These are phyloP conservation scores for Cistogaster globosa DNA, from an alignment of 2,888 invertebrate species.

Conservation along the genomic window DNA sequence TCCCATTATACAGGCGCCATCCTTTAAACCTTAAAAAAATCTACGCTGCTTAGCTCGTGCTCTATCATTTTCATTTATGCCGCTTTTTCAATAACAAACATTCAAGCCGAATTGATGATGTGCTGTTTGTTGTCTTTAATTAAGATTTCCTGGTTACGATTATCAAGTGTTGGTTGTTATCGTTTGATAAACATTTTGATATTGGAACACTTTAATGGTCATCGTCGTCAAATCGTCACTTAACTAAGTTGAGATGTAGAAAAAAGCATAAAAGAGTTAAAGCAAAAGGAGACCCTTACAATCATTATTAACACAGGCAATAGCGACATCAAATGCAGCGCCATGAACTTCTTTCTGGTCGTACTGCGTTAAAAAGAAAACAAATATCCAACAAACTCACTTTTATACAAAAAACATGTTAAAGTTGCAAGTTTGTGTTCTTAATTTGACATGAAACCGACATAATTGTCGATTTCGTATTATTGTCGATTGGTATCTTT, in stretches of 20 bases:
- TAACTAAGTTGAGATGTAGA: conserved; percentile 38
- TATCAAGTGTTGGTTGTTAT: conserved; percentile 69
- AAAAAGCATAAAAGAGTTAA: conserved; percentile 4
- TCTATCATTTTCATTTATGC: conserved; percentile 61
- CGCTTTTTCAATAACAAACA: conserved; percentile 39
- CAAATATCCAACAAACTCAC: conserved; percentile 9
- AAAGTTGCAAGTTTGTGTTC: conserved; percentile 70
- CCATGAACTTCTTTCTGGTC: conserved; percentile 7
- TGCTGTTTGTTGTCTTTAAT: conserved; percentile 60
- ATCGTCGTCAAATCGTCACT: conserved; percentile 70
- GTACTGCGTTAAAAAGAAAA: conserved; percentile 15
- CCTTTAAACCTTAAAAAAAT: conserved; percentile 42
- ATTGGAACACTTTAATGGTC: conserved; percentile 60
- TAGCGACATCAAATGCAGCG: conserved; percentile 65
- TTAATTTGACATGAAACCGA: conserved; percentile 75
- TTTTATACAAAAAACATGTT: conserved; percentile 16
- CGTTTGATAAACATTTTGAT: conserved; percentile 63
- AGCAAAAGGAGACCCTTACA: not conserved
- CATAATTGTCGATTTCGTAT: conserved; percentile 71
- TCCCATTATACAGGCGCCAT: conserved; percentile 60
- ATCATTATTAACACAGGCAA: conserved; percentile 5
- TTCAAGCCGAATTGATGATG: not conserved
- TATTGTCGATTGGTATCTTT: conserved; percentile 20
- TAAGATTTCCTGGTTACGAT: conserved; percentile 67
- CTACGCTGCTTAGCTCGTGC: conserved; percentile 60